Percentiles rank a stretch among this genome's conserved stretches.
Conservation (phyloP, 2,797 vertebrate species). For the Peromyscus eremicus region DNA sequence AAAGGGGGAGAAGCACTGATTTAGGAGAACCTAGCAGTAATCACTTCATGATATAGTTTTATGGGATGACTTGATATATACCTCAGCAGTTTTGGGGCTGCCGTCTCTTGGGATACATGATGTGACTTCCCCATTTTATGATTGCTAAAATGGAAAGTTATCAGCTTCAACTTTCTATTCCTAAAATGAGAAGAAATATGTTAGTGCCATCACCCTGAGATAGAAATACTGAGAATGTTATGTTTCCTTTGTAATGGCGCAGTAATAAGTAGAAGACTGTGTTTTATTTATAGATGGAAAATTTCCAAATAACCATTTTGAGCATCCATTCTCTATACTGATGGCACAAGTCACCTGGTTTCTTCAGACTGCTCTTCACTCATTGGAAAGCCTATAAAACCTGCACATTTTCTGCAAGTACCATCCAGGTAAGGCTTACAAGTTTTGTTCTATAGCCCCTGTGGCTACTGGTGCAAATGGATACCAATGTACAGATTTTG, state of each 20-base stretch:
- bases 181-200: constrained; percentile 40
- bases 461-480: background rate
- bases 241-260: background rate
- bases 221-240: background rate
- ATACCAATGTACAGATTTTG: background rate
- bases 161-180: constrained; percentile 15
- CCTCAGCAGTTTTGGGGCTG: background rate
- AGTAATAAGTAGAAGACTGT: background rate
- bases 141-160: constrained; percentile 46
- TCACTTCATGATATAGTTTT: constrained; percentile 15
- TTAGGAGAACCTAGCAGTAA: background rate
- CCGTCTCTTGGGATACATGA: background rate
- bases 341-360: background rate
- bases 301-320: background rate
- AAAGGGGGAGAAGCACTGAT: background rate
- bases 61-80: background rate
- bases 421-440: background rate
- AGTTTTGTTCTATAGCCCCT: background rate
- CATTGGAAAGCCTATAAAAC: background rate
- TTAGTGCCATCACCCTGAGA: constrained; percentile 34
- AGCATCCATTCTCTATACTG: background rate
- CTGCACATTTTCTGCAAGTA: background rate
- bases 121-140: background rate
- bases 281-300: background rate
- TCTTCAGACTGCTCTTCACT: background rate